Conservation (phyloP, 2,888 invertebrate genomes). For the Epirrhoe alternata region DNA sequence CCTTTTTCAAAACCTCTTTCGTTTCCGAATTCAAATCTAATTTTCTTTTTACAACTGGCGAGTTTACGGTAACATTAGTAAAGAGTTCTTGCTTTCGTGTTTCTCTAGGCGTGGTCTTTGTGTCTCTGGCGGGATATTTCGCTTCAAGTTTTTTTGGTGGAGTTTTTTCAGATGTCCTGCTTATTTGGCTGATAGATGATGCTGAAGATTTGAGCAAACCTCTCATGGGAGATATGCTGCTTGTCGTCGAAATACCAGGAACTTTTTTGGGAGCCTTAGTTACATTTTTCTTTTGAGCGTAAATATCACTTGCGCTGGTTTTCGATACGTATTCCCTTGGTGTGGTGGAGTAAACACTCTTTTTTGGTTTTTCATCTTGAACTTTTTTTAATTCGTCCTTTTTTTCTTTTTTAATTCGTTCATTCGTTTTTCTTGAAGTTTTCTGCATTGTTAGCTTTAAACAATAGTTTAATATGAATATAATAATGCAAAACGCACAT, state of each 20-base stretch:
- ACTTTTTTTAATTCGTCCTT: constrained; percentile 58
- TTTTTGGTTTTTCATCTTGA: constrained; percentile 65
- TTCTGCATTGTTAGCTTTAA: constrained; percentile 53
- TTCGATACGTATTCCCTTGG: constrained; percentile 65
- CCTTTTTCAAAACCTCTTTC: constrained; percentile 33
- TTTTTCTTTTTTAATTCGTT: constrained; percentile 50
- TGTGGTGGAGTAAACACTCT: constrained; percentile 55
- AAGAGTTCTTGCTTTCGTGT: constrained; percentile 52
- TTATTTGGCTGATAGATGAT: constrained; percentile 58
- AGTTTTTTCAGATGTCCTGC: constrained; percentile 35
- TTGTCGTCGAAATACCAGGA: constrained; percentile 42
- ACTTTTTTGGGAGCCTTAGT: constrained; percentile 62
- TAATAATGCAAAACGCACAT: not conserved
- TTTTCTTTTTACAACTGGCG: constrained; percentile 64
- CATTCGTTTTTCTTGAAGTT: constrained; percentile 47
- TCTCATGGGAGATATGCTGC: constrained; percentile 66
- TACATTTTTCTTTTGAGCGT: constrained; percentile 61
- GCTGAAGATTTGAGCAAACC: constrained; percentile 65
- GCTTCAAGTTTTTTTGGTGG: constrained; percentile 41
- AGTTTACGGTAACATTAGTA: constrained; percentile 68
- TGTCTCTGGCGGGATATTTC: constrained; percentile 41
- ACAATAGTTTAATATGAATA: not conserved
- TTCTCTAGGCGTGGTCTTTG: constrained; percentile 43
- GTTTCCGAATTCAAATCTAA: constrained; percentile 43
- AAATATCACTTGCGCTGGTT: constrained; percentile 68